A percentile compares a stretch with the other conserved stretches of the same genome.
These are phyloP conservation scores for Phenganax marumi DNA, from an alignment of 92 coral and sea anemone species.

Conservation along the genomic window DNA sequence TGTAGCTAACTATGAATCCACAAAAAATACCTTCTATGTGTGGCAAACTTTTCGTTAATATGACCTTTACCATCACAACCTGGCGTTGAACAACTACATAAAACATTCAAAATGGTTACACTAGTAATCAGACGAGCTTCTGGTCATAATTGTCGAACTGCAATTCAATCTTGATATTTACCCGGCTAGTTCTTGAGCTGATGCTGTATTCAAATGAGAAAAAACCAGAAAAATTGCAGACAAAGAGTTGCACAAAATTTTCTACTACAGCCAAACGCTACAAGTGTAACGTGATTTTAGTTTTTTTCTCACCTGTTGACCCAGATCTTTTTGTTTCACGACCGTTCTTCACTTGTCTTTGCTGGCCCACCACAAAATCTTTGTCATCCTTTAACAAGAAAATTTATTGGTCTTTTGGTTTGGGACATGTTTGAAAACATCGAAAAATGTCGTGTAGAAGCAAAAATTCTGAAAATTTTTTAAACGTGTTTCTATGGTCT, in stretches of 20 bases:
- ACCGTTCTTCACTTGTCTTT: not conserved
- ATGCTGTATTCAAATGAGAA: constrained; percentile 57
- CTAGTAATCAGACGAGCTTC: not conserved
- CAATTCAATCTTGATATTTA: constrained; percentile 33
- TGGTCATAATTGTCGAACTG: not conserved
- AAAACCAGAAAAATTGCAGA: not conserved
- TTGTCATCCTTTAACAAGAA: constrained; percentile 36
- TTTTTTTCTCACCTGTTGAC: not conserved
- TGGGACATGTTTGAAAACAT: not conserved
- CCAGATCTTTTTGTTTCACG: constrained; percentile 15
- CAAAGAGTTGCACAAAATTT: not conserved
- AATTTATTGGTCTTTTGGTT: not conserved
- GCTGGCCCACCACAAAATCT: constrained; percentile 5
- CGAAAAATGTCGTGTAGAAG: no score
- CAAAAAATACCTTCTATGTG: constrained; percentile 84
- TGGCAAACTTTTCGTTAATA: constrained; percentile 87
- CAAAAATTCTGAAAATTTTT: no score
- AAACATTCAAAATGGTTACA: not conserved
- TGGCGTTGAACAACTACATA: constrained; percentile 78
- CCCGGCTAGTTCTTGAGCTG: constrained; percentile 94
- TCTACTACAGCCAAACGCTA: not conserved
- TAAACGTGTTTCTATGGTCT: no score
- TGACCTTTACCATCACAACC: constrained; percentile 99
- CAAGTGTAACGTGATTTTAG: not conserved
- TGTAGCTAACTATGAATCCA: not conserved